These are phyloP conservation scores for Scolanthus callimorphus DNA, from an alignment of 92 coral and sea anemone genomes.

Conservation along the genomic window DNA sequence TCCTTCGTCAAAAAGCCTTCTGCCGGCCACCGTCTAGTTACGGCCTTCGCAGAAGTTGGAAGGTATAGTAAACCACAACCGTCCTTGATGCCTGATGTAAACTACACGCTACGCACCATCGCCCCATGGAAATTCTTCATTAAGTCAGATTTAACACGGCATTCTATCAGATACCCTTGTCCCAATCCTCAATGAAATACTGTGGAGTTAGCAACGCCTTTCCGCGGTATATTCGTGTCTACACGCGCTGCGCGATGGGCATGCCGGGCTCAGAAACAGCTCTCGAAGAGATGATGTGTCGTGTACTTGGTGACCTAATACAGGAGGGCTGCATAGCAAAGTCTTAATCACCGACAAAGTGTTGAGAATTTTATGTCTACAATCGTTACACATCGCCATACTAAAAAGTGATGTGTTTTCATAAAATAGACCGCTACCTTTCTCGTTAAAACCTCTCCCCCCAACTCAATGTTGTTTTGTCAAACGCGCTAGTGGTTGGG, in stretches of 20 bases:
- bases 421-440: too few relatives aligned
- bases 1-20: slow-evolving; percentile 42
- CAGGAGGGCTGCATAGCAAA: too few relatives aligned
- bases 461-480: too few relatives aligned
- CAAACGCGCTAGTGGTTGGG: too few relatives aligned
- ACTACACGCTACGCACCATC: slow-evolving; percentile 11
- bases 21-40: slow-evolving; percentile 33
- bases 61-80: slow-evolving; percentile 25
- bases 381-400: too few relatives aligned
- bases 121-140: slow-evolving; percentile 6
- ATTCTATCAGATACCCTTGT: slow-evolving; percentile 18
- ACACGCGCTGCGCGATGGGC: slow-evolving; percentile 29
- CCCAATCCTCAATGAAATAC: slow-evolving; percentile 20
- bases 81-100: slow-evolving; percentile 23
- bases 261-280: slow-evolving; percentile 11
- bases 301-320: slow-evolving; percentile 23
- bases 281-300: slow-evolving; percentile 16
- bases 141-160: background rate
- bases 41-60: slow-evolving; percentile 40
- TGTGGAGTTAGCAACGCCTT: slow-evolving; percentile 16
- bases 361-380: too few relatives aligned
- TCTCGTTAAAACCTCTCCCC: too few relatives aligned
- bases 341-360: too few relatives aligned
- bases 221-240: slow-evolving; percentile 11
- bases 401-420: too few relatives aligned